Percentiles rank a stretch among this genome's conserved stretches.
phyloP scores from a whole-genome alignment of 2,113 vertebrate species.

The Turnix velox region DNA sequence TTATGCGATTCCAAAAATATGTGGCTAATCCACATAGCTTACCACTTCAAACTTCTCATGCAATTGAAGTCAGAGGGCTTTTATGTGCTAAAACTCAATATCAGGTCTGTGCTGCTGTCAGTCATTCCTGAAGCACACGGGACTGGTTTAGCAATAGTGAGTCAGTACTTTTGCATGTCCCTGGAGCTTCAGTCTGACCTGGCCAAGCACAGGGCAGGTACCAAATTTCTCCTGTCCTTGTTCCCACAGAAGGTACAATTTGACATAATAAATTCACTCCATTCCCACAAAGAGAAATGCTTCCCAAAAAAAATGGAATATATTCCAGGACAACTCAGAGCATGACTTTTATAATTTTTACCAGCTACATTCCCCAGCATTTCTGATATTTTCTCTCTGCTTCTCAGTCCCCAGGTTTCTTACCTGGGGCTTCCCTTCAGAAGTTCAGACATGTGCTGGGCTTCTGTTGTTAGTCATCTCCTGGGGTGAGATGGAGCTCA shows the following conservation, averaged over 20 bases:
- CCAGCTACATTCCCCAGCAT: background rate
- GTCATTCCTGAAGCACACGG: background rate
- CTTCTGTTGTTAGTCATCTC: background rate
- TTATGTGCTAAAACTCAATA: background rate
- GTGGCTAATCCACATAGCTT: background rate
- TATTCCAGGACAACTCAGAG: background rate
- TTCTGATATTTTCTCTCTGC: background rate
- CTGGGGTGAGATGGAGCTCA: background rate
- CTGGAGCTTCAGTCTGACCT: background rate
- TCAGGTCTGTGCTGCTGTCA: background rate
- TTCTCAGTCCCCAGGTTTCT: background rate
- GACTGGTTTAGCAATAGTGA: background rate
- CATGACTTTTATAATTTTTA: background rate
- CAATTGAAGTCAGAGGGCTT: background rate
- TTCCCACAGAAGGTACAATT: background rate
- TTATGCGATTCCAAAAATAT: too few species aligned
- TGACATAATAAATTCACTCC: background rate
- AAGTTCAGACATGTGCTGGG: fast-evolving
- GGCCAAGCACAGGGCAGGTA: background rate
- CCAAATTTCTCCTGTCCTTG: background rate
- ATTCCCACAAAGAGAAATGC: background rate
- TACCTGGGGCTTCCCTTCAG: background rate
- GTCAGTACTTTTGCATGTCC: fast-evolving
- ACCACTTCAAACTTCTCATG: background rate
- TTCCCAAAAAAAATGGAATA: background rate